Evolutionary conservation across 1,140 invertebrate genomes (phyloP).

Genomic region (Drosophila pectinifera): DNA sequence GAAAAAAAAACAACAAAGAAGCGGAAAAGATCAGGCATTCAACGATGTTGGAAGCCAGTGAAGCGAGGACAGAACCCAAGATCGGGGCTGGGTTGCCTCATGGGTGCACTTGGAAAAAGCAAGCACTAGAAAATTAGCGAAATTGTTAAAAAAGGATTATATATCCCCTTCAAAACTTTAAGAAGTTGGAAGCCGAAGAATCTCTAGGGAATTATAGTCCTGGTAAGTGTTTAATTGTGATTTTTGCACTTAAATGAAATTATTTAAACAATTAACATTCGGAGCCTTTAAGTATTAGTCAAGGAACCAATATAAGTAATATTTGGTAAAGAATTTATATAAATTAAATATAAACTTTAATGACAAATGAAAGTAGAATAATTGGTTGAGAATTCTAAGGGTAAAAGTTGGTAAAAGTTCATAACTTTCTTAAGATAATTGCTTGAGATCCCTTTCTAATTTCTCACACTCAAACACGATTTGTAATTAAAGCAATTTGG

Average conservation of each 20-base stretch:
- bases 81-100: conserved; percentile 43
- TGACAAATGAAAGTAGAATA: not conserved
- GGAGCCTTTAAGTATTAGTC: too few species aligned
- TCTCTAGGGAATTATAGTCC: not conserved
- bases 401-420: too few species aligned
- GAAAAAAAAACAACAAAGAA: conserved; percentile 10
- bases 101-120: conserved; percentile 24
- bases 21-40: conserved; percentile 29
- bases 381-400: not conserved
- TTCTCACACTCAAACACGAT: not conserved
- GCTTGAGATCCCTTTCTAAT: not conserved
- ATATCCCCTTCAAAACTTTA: too few species aligned
- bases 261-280: too few species aligned
- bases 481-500: not conserved
- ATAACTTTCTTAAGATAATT: not conserved
- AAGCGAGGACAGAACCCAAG: conserved; percentile 62
- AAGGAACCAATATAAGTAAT: too few species aligned
- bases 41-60: conserved; percentile 39
- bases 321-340: too few species aligned
- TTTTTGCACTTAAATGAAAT: too few species aligned
- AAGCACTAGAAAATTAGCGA: not conserved
- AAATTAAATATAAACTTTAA: too few species aligned
- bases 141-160: too few species aligned
- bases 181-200: not conserved
- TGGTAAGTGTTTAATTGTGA: too few species aligned